These are phyloP conservation scores for Panulirus ornatus DNA, from an alignment of 1,140 invertebrate species.

Conservation along the genomic window DNA sequence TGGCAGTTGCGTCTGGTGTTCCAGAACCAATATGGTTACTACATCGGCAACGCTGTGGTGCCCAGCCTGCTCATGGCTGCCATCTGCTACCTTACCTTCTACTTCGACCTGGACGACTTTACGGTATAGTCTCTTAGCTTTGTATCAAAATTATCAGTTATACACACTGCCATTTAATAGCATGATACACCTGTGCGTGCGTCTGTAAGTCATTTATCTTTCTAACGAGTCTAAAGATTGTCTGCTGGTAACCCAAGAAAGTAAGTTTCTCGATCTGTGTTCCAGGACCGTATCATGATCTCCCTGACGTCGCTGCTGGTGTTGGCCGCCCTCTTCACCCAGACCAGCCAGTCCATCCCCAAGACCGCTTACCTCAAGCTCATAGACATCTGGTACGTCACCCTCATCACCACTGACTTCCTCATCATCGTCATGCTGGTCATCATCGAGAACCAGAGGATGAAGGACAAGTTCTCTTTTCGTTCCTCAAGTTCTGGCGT, in stretches of 20 bases:
- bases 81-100: constrained; percentile 58
- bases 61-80: constrained; percentile 46
- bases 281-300: constrained; percentile 70
- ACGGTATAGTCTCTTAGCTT: not conserved
- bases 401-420: constrained; percentile 60
- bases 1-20: constrained; percentile 24
- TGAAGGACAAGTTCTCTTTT: not conserved
- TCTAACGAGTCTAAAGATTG: no score
- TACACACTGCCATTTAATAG: no score
- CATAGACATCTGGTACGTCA: constrained; percentile 68
- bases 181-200: no score
- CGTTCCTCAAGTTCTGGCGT: not conserved
- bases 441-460: constrained; percentile 27
- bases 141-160: not conserved
- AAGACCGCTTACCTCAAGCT: constrained; percentile 72
- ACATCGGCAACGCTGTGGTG: constrained; percentile 45
- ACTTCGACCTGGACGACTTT: constrained; percentile 40
- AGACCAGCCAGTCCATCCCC: constrained; percentile 62
- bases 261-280: no score
- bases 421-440: constrained; percentile 56
- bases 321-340: constrained; percentile 57
- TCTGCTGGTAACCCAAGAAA: no score
- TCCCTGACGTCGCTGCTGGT: constrained; percentile 70
- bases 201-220: not conserved
- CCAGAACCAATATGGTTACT: constrained; percentile 52